These are phyloP conservation scores for Staurois parvus DNA, from an alignment of 2,797 vertebrate genomes.

Conservation along the genomic window DNA sequence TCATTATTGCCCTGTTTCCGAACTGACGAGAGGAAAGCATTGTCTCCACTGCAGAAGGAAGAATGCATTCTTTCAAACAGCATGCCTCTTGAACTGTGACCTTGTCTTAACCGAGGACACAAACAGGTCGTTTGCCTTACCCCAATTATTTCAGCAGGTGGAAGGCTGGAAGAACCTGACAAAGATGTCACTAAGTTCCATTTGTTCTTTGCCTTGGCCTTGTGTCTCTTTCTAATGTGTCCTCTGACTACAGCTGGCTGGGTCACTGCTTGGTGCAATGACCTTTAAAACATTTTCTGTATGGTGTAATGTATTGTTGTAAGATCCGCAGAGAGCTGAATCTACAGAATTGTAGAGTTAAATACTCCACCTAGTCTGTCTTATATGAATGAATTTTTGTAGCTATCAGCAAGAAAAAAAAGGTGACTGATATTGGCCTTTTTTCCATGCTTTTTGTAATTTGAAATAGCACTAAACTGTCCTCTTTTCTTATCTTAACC, in stretches of 20 bases:
- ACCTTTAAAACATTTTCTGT: not conserved
- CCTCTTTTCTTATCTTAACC: too few relatives aligned
- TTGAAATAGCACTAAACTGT: not conserved
- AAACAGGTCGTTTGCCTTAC: not conserved
- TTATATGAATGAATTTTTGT: not conserved
- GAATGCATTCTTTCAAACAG: constrained; percentile 16
- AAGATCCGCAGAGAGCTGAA: not conserved
- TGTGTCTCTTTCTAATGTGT: not conserved
- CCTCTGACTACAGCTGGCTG: not conserved
- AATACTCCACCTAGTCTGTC: not conserved
- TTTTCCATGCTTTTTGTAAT: not conserved
- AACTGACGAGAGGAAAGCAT: constrained; percentile 7
- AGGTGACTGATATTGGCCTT: not conserved
- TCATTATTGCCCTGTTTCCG: constrained; percentile 14
- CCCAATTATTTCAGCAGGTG: constrained; percentile 41
- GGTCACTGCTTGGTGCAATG: not conserved
- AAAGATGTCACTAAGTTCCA: constrained; percentile 37
- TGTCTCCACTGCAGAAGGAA: constrained; percentile 3
- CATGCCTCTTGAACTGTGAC: constrained; percentile 39
- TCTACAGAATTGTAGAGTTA: not conserved
- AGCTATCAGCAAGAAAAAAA: not conserved
- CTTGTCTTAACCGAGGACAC: constrained; percentile 32
- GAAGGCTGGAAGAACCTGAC: constrained; percentile 18
- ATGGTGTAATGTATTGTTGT: not conserved
- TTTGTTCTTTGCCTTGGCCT: not conserved